Conservation (phyloP, 2,113 vertebrate genomes). For the Pelobates fuscus region DNA sequence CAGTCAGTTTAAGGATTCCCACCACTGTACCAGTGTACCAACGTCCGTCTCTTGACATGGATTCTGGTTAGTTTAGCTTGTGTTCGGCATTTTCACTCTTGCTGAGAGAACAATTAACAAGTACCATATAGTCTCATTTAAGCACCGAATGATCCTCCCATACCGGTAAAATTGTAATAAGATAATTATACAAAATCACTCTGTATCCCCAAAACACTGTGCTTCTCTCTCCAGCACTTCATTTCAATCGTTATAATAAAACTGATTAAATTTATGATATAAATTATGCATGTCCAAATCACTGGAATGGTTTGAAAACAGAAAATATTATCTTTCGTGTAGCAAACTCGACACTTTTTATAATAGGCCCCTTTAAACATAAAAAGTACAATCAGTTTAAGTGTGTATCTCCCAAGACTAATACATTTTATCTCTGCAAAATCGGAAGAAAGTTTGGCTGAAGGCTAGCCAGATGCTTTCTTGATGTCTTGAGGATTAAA, state of each 20-base stretch:
- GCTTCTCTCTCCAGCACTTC: background rate
- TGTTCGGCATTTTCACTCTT: too few species aligned
- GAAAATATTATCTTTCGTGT: background rate
- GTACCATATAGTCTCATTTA: too few species aligned
- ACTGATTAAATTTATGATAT: background rate
- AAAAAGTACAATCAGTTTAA: background rate
- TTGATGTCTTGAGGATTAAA: slow-evolving; percentile 2
- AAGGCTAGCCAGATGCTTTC: slow-evolving; percentile 14
- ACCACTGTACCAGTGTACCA: too few species aligned
- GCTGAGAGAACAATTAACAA: too few species aligned
- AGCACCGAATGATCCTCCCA: too few species aligned
- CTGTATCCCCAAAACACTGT: background rate
- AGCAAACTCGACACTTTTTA: background rate
- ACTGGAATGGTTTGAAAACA: background rate
- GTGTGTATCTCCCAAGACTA: background rate
- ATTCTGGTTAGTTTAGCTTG: too few species aligned
- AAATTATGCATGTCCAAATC: background rate
- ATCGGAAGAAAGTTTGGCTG: slow-evolving; percentile 3
- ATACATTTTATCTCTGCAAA: background rate
- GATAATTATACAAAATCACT: too few species aligned
- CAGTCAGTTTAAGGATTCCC: too few species aligned
- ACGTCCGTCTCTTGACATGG: too few species aligned
- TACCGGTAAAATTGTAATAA: too few species aligned
- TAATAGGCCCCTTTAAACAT: background rate
- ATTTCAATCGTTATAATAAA: background rate